phyloP scores from a whole-genome alignment of 2,797 vertebrate species.

The Serranus cabrilla region DNA sequence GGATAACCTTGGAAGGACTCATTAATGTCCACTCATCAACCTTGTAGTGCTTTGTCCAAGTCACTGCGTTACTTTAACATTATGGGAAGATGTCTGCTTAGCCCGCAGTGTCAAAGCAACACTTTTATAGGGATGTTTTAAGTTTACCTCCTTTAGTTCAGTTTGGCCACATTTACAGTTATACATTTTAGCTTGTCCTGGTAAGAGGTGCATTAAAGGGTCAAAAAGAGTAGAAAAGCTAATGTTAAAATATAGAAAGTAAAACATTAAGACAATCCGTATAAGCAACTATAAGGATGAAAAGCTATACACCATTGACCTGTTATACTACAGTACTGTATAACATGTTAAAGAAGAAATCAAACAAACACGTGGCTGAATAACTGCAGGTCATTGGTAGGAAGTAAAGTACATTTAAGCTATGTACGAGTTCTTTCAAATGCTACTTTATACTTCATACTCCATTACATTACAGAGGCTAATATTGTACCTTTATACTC shows the following conservation, averaged over 20 bases:
- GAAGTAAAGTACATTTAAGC: too few relatives aligned
- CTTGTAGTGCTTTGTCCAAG: constrained; percentile 61
- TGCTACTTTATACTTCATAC: too few relatives aligned
- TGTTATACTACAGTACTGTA: too few relatives aligned
- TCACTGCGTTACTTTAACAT: constrained; percentile 32
- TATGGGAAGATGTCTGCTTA: constrained; percentile 23
- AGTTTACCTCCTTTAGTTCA: constrained; percentile 6
- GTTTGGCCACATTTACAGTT: background rate
- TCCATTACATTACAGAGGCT: too few relatives aligned
- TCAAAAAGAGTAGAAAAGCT: background rate
- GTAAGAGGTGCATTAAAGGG: background rate
- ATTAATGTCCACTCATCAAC: constrained; percentile 81
- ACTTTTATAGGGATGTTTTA: background rate
- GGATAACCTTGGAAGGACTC: constrained; percentile 81
- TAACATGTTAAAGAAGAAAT: too few relatives aligned
- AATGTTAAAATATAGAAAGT: background rate
- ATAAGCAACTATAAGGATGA: too few relatives aligned
- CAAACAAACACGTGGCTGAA: too few relatives aligned
- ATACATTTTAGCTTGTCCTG: background rate
- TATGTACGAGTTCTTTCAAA: too few relatives aligned
- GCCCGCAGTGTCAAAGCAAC: background rate
- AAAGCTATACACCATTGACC: too few relatives aligned
- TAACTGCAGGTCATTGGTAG: too few relatives aligned
- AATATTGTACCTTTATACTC: too few relatives aligned
- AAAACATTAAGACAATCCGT: too few relatives aligned